Evolutionary conservation across 2,113 vertebrate species (phyloP).

Genomic region (Pangasianodon hypophthalmus): DNA sequence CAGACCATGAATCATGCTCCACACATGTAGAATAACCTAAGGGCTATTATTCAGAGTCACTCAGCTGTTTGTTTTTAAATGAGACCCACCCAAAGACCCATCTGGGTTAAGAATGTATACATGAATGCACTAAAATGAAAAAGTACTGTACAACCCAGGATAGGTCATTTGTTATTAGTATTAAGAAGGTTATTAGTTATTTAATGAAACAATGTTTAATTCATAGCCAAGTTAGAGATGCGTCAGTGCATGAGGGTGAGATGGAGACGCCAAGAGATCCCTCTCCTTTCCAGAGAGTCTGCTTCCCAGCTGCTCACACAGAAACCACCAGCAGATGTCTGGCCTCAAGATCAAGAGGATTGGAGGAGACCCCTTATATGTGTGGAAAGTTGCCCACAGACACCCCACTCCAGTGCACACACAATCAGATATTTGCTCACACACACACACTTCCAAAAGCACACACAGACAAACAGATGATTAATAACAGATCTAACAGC

Average conservation of each 20-base stretch:
- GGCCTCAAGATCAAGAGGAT: slow-evolving; percentile 73
- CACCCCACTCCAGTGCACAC: slow-evolving; percentile 55
- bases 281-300: slow-evolving; percentile 51
- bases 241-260: slow-evolving; percentile 20
- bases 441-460: slow-evolving; percentile 33
- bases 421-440: slow-evolving; percentile 24
- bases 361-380: slow-evolving; percentile 71
- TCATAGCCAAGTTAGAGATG: slow-evolving; percentile 23
- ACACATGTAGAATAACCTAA: background rate
- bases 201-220: slow-evolving; percentile 42
- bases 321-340: slow-evolving; percentile 77
- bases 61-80: slow-evolving; percentile 21
- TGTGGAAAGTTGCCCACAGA: slow-evolving; percentile 68
- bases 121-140: slow-evolving; percentile 1
- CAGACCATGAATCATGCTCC: background rate
- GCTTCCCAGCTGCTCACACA: slow-evolving; percentile 70
- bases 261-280: slow-evolving; percentile 23
- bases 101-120: background rate
- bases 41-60: slow-evolving; percentile 21
- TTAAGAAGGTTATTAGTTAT: slow-evolving; percentile 33
- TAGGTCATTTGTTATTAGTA: slow-evolving; percentile 30
- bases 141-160: background rate
- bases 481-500: slow-evolving; percentile 62
- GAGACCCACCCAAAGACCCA: background rate
- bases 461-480: slow-evolving; percentile 63